Conservation (phyloP, 2,888 invertebrate species). For the Palloptera scutellata region DNA sequence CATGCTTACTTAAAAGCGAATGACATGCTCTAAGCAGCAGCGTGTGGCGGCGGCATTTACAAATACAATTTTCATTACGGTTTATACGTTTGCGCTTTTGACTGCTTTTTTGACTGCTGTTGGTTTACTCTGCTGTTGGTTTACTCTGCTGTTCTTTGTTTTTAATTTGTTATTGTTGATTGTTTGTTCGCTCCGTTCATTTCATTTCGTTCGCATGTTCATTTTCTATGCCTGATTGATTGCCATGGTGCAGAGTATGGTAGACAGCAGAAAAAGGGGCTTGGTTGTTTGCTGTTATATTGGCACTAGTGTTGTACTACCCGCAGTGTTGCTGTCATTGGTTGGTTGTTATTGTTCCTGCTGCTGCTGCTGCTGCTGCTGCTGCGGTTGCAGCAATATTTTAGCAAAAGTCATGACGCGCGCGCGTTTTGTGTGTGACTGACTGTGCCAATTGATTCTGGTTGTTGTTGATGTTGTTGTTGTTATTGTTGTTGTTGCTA, state of each 20-base stretch:
- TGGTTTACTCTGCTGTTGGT: too few relatives aligned
- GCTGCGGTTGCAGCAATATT: slow-evolving; percentile 5
- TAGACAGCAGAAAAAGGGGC: background rate
- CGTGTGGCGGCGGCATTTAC: background rate
- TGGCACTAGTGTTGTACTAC: background rate
- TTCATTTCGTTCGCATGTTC: background rate
- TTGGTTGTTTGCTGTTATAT: too few relatives aligned
- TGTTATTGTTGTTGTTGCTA: slow-evolving; percentile 16
- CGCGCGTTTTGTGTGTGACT: background rate
- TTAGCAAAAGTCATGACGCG: background rate
- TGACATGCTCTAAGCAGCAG: background rate
- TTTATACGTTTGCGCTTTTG: background rate
- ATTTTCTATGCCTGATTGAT: background rate
- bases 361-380: background rate
- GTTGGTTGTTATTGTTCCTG: slow-evolving; percentile 36
- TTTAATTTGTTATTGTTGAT: too few relatives aligned
- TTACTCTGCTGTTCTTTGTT: too few relatives aligned
- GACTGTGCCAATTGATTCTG: background rate
- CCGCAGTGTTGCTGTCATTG: background rate
- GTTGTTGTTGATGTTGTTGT: slow-evolving; percentile 9
- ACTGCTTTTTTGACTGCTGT: background rate
- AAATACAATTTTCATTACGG: background rate
- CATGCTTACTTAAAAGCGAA: too few relatives aligned
- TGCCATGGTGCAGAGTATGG: background rate
- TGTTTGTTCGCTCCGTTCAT: too few relatives aligned